Percentiles rank a stretch among this genome's conserved stretches.
phyloP scores from a whole-genome alignment of 2,888 invertebrate species.

The Drosophila crucigera region DNA sequence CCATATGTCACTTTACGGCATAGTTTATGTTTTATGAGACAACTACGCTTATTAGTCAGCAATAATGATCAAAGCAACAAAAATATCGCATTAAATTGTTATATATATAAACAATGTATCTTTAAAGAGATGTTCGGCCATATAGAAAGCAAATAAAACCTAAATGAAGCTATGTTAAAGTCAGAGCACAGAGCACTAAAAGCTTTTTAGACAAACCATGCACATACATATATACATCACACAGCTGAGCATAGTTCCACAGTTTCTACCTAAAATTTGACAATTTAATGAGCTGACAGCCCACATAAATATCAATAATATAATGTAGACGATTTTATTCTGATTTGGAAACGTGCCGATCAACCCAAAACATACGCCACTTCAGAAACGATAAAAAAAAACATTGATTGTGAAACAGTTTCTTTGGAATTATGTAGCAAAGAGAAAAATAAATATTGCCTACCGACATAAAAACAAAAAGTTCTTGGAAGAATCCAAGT shows the following conservation, averaged over 20 bases:
- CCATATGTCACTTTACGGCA: background rate
- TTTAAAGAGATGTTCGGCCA: background rate
- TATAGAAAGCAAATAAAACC: background rate
- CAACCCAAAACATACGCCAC: constrained; percentile 22
- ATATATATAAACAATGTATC: background rate
- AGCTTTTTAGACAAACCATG: constrained; percentile 7
- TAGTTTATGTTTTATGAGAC: background rate
- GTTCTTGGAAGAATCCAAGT: constrained; percentile 39
- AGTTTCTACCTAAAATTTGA: constrained; percentile 40
- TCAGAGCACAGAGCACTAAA: background rate
- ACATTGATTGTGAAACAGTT: constrained; percentile 28
- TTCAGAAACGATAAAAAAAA: background rate
- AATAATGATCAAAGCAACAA: constrained; percentile 1
- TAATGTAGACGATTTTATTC: constrained; percentile 36
- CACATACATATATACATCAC: background rate
- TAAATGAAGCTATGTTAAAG: background rate
- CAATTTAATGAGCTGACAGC: constrained; percentile 41
- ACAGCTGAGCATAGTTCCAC: background rate
- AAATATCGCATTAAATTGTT: background rate
- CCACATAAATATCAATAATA: constrained; percentile 55
- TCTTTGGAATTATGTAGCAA: constrained; percentile 34
- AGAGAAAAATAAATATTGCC: constrained; percentile 23
- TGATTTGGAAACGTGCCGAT: constrained; percentile 29
- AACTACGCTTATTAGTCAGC: background rate
- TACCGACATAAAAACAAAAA: background rate